Evolutionary conservation across 2,113 vertebrate species (phyloP).

Genomic region (Paradisaea rubra): DNA sequence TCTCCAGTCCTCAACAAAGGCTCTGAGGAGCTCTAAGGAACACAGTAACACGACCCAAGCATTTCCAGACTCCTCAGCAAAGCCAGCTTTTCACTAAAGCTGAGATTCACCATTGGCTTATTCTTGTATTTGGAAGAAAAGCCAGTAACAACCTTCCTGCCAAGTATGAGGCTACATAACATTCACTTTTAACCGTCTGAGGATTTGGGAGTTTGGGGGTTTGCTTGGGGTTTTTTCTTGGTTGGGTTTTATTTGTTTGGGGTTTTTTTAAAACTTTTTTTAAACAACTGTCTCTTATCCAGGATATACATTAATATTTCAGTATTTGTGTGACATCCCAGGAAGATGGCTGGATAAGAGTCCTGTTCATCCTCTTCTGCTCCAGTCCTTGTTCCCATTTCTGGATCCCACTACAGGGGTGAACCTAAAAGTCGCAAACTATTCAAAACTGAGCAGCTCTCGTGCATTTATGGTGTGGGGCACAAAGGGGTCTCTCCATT

Average conservation of each 20-base stretch:
- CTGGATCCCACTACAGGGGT: not conserved
- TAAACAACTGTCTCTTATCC: not conserved
- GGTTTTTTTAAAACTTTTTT: not conserved
- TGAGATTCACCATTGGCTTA: not conserved
- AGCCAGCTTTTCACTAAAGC: not conserved
- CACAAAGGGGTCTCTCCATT: not conserved
- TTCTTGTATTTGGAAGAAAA: not conserved
- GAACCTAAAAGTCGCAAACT: not conserved
- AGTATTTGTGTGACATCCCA: not conserved
- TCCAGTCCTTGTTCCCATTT: rapidly evolving
- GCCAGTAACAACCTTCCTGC: not conserved
- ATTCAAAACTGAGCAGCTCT: not conserved
- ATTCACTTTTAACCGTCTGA: not conserved
- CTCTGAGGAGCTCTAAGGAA: not conserved
- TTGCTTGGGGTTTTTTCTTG: not conserved
- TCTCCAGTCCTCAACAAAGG: not conserved
- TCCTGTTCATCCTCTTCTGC: not conserved
- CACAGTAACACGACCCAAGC: not conserved
- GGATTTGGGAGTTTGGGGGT: not conserved
- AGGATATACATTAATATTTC: too few species aligned
- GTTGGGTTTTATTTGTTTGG: not conserved
- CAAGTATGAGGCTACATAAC: not conserved
- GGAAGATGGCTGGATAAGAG: not conserved
- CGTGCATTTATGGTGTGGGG: rapidly evolving
- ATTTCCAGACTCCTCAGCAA: not conserved